Evolutionary conservation across 1,140 invertebrate genomes (phyloP).

Genomic region (Pteromalus puparum): DNA sequence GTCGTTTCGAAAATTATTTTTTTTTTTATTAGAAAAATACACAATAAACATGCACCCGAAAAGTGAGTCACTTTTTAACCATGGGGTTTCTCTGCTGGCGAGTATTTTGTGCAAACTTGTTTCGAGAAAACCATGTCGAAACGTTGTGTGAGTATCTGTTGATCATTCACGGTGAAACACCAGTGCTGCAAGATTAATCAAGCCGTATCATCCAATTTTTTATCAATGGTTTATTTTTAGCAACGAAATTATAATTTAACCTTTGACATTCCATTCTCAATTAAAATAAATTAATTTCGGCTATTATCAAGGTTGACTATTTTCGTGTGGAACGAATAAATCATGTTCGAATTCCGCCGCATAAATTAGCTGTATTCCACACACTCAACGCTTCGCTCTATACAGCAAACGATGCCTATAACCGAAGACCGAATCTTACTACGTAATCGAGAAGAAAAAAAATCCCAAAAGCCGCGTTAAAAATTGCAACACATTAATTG

Average conservation of each 20-base stretch:
- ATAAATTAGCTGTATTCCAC: not conserved
- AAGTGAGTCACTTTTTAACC: no score
- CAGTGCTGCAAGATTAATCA: no score
- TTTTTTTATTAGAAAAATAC: no score
- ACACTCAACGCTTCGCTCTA: no score
- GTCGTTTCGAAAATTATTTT: not conserved
- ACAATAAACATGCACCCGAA: no score
- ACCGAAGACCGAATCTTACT: not conserved
- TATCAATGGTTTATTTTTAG: no score
- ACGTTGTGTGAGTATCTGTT: no score
- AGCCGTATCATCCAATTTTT: no score
- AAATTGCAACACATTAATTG: not conserved
- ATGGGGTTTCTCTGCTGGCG: no score
- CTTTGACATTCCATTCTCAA: not conserved
- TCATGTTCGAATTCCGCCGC: not conserved
- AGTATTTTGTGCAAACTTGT: no score
- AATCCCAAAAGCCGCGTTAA: not conserved
- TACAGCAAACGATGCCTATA: not conserved
- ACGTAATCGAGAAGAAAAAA: not conserved
- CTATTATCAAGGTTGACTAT: not conserved
- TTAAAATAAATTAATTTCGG: not conserved
- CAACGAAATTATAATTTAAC: not conserved
- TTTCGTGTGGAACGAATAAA: not conserved
- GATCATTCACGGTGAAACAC: no score
- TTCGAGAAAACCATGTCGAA: no score